Evolutionary conservation across 2,888 invertebrate species (phyloP), one percentile per base, ranked within the genome.

Genomic region (Ophioninae sp.): DNA sequence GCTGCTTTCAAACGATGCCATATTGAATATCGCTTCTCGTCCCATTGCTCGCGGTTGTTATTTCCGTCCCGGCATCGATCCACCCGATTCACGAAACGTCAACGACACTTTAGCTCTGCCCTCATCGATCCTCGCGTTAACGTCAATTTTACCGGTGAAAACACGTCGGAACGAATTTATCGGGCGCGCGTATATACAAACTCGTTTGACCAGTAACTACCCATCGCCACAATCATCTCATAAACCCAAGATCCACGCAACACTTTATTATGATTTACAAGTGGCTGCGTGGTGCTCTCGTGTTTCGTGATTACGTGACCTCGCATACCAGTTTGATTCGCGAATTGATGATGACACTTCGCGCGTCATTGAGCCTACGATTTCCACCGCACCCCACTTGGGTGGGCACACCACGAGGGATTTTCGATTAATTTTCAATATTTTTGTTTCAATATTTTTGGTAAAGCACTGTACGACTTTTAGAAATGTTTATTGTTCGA

Each of bases 311-410:
- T 75, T 70, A 65, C 57, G 69, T 73, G 79, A 85, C 85, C 86
- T 83, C 82, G 85, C 86, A 86, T 85, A 86, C 85, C 86, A 83
- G 82, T 72, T 83, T 79, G 79, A 74, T 77, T 85, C 78, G 80
- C 64, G 80, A 83, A 85, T 81, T 79, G 75, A 74, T 73, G 84
- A 84, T 70, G 76, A 77, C 74, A 69, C 72, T 62, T 82, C 68
- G 73, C 77, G 77, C 77, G 57, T 72, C 56, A 39, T n/a, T n/a
- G 2, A 62, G 50, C 50, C 44, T 74, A 59, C 20, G 13, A 61
- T 20, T 23, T 39, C 59, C 59, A 8, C 62, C 13, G 39, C 21
- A 37, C 41, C 20, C 17, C 20, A 50, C 50, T 50, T 50, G 13
- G 50, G 3, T 13, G 17, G 17, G 6, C 6, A 13, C 17, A 13